These are phyloP conservation scores for Hyperoplus immaculatus DNA, from an alignment of 2,797 vertebrate species.

Conservation along the genomic window DNA sequence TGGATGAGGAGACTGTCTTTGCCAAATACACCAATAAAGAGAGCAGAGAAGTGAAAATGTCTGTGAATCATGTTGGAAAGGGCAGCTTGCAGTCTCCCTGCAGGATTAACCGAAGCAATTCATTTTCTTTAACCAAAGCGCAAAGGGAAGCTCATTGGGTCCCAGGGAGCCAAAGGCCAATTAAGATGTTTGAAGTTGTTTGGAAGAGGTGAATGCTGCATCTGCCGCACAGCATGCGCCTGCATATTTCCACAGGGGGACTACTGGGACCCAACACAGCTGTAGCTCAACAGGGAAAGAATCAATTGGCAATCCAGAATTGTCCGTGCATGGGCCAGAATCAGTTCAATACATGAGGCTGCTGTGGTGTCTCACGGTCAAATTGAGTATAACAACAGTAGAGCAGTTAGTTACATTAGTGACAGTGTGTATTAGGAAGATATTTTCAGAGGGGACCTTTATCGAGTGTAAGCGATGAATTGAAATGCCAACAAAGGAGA, in stretches of 20 bases:
- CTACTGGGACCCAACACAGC: slow-evolving; percentile 57
- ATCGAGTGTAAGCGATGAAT: not conserved
- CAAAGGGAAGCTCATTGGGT: slow-evolving; percentile 18
- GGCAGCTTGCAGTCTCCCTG: not conserved
- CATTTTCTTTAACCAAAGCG: slow-evolving; percentile 43
- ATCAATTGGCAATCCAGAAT: slow-evolving; percentile 30
- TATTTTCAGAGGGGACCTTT: not conserved
- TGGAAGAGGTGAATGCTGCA: slow-evolving; percentile 58
- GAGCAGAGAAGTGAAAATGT: slow-evolving; percentile 31
- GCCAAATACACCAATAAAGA: slow-evolving; percentile 44
- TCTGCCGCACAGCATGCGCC: slow-evolving; percentile 63
- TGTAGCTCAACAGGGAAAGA: slow-evolving; percentile 36
- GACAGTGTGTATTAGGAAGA: not conserved
- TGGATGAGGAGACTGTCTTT: slow-evolving; percentile 23
- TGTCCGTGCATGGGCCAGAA: slow-evolving; percentile 1
- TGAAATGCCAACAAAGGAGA: not conserved
- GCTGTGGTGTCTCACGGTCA: slow-evolving; percentile 1
- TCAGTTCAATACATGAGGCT: slow-evolving; percentile 42
- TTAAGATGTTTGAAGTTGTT: slow-evolving; percentile 43
- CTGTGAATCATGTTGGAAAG: slow-evolving; percentile 22
- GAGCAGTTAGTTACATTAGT: not conserved
- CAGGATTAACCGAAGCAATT: slow-evolving; percentile 24
- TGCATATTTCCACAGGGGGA: slow-evolving; percentile 42
- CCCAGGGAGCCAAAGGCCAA: slow-evolving; percentile 60
- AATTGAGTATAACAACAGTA: not conserved